Evolutionary conservation across 1,140 invertebrate genomes (phyloP).

Genomic region (Trypoxylus dichotomus): DNA sequence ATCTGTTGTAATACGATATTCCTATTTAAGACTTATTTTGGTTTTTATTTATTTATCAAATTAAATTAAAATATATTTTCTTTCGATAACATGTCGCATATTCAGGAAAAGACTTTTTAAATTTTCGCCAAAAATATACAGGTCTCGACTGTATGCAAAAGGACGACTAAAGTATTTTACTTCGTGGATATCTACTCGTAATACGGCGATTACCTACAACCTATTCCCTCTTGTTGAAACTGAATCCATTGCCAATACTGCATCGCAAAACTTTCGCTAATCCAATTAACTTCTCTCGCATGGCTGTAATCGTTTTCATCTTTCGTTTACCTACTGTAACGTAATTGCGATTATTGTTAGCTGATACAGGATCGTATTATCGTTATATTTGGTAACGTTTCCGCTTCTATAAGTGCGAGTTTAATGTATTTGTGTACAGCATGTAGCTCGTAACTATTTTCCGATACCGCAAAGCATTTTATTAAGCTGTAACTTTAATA

Average conservation of each 20-base stretch:
- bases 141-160: too few relatives aligned
- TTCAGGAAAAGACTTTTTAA: too few relatives aligned
- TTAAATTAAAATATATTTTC: too few relatives aligned
- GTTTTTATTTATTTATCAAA: too few relatives aligned
- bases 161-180: too few relatives aligned
- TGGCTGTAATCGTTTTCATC: neutral
- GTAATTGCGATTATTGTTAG: neutral
- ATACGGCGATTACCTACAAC: neutral
- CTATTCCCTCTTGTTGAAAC: neutral
- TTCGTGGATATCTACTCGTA: neutral
- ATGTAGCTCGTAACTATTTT: neutral
- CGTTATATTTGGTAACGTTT: neutral
- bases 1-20: too few relatives aligned
- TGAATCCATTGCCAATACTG: neutral
- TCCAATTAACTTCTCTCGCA: neutral
- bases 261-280: neutral
- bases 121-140: too few relatives aligned
- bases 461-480: neutral
- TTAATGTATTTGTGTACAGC: neutral
- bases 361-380: neutral
- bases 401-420: neutral
- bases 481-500: neutral
- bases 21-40: too few relatives aligned
- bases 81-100: too few relatives aligned
- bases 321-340: neutral